Evolutionary conservation across 1,140 invertebrate species (phyloP).

Genomic region (Sitodiplosis mosellana): DNA sequence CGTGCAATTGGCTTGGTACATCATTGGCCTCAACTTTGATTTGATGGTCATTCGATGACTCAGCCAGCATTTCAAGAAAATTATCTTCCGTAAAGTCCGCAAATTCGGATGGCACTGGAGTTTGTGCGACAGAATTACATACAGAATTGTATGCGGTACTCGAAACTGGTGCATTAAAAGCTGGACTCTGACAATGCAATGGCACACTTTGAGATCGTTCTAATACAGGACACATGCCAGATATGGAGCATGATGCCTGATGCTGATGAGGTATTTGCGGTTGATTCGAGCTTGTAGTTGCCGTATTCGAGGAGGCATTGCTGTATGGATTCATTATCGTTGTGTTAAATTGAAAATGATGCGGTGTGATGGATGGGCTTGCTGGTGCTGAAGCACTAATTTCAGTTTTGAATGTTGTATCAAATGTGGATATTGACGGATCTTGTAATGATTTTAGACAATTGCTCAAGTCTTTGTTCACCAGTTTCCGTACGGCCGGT

Average conservation of each 20-base stretch:
- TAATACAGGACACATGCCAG: conserved; percentile 12
- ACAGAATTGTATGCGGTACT: conserved; percentile 27
- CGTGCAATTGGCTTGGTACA: too few species aligned
- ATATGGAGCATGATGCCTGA: conserved; percentile 6
- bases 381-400: conserved; percentile 22
- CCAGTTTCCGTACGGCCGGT: conserved; percentile 34
- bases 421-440: conserved; percentile 18
- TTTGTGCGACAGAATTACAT: conserved; percentile 43
- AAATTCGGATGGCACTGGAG: conserved; percentile 48
- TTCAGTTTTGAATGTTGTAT: conserved; percentile 6
- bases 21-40: conserved; percentile 14
- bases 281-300: too few species aligned
- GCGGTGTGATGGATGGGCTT: conserved; percentile 7
- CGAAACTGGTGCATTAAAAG: not conserved
- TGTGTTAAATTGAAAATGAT: conserved; percentile 2
- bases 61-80: conserved; percentile 1
- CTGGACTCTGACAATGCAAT: not conserved
- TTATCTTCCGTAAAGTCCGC: conserved; percentile 35
- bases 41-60: not conserved
- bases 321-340: not conserved
- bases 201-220: conserved; percentile 22
- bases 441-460: not conserved
- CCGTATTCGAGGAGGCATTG: too few species aligned
- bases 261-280: conserved; percentile 1
- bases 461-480: too few species aligned